Evolutionary conservation across 1,140 invertebrate species (phyloP), one percentile per base, ranked within the genome.

Genomic region (Doryteuthis pealeii): DNA sequence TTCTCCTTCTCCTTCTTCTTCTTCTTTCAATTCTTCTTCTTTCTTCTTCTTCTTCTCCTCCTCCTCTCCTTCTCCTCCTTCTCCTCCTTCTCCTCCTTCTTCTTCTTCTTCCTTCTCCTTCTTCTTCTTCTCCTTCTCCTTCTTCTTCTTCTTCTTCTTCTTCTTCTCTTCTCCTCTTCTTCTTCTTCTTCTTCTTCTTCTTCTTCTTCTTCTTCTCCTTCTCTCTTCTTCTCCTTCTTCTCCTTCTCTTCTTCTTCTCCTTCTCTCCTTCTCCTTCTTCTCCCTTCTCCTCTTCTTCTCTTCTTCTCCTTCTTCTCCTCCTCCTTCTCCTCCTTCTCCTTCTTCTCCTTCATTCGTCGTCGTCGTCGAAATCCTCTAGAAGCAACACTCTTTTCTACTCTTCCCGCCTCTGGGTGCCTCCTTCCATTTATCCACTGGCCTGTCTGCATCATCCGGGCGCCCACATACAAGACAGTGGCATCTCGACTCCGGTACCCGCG

Each of bases 141-240:
- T 35, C 40, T 70, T 35, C 40, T 70, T 35, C 40, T 70, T 35
- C 40, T 70, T 35, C 40, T 70, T n/a, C 43, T 31, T n/a, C 43
- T n/a, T 32, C 43, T n/a, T 32, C 43, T n/a, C n/a, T 70, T n/a
- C 43, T 70, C 69, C 43, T 70, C 69, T 12, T 70, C 69, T 68
- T 68, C 66, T 68, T 68, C 66, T 68, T 68, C 66, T 68, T 68
- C 66, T 68, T 68, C 66, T 68, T 68, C 18, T 68, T 68, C 66
- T 68, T 68, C 66, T 68, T 30, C 30, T 68, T 30, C 30, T 68
- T 30, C 30, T 68, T 30, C 30, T 68, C 30, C 30, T 31, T n/a
- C 30, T 31, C 30, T 68, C 28, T 28, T 12, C n/a, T n/a, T 70
- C 30, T 31, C 8, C 30, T n/a, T 68, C 28, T 28, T 68, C 28